Conservation (phyloP, 2,888 invertebrate genomes). For the Onthophagus sagittarius region DNA sequence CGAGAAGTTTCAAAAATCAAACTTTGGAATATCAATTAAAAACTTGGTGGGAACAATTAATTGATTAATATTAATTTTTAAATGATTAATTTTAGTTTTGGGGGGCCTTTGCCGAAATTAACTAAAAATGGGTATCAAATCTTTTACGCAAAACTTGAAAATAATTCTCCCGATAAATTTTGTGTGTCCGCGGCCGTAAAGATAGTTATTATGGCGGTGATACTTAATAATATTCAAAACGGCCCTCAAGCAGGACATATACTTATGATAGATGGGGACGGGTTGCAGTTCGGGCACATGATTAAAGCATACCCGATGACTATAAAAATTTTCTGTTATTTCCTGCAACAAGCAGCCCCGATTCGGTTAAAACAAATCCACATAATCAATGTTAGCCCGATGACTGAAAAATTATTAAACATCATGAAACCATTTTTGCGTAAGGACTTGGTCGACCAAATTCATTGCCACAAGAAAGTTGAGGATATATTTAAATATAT, state of each 20-base stretch:
- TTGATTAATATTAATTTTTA: too few relatives aligned
- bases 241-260: slow-evolving; percentile 52
- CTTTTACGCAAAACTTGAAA: too few relatives aligned
- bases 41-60: too few relatives aligned
- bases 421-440: slow-evolving; percentile 15
- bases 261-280: slow-evolving; percentile 48
- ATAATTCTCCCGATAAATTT: too few relatives aligned
- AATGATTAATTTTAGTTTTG: too few relatives aligned
- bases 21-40: too few relatives aligned
- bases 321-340: not conserved
- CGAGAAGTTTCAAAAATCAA: too few relatives aligned
- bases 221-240: slow-evolving; percentile 50
- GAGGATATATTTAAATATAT: slow-evolving; percentile 21
- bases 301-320: slow-evolving; percentile 53
- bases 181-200: slow-evolving; percentile 33
- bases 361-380: slow-evolving; percentile 20
- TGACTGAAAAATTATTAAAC: slow-evolving; percentile 15
- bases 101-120: too few relatives aligned
- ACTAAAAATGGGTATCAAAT: too few relatives aligned
- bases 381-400: slow-evolving; percentile 16
- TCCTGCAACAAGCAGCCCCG: slow-evolving; percentile 15
- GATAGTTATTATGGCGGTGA: slow-evolving; percentile 61
- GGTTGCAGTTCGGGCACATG: slow-evolving; percentile 61
- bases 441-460: slow-evolving; percentile 15
- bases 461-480: slow-evolving; percentile 20